phyloP scores from a whole-genome alignment of 2,797 vertebrate genomes.

The Decapterus maruadsi region DNA sequence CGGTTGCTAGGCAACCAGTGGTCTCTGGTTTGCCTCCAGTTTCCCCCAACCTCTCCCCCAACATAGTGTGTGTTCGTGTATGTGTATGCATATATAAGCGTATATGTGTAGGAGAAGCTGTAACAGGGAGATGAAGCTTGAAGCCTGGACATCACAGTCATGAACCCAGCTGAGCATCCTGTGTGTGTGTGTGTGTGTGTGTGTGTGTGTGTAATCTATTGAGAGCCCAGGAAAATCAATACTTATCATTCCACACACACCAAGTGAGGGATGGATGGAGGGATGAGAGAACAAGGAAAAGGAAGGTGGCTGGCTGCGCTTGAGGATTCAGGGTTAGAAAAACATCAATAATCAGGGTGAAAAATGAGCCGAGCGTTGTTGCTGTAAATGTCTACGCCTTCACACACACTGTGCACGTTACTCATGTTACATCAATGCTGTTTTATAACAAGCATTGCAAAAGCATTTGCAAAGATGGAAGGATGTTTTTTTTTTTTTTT shows the following conservation, averaged over 20 bases:
- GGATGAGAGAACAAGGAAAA: background rate
- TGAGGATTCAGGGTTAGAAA: constrained; percentile 52
- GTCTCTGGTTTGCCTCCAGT: constrained; percentile 86
- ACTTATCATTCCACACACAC: constrained; percentile 59
- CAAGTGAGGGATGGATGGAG: constrained; percentile 35
- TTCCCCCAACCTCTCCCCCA: constrained; percentile 29
- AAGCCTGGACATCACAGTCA: constrained; percentile 27
- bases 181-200: constrained; percentile 28
- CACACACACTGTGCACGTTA: constrained; percentile 12
- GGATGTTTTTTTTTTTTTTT: background rate
- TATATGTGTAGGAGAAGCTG: background rate
- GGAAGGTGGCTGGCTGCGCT: constrained; percentile 52
- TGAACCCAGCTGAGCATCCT: constrained; percentile 28
- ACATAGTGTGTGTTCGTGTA: no score
- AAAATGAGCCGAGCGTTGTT: constrained; percentile 42
- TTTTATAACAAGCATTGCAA: constrained; percentile 6
- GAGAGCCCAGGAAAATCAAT: constrained; percentile 60
- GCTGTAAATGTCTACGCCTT: constrained; percentile 22
- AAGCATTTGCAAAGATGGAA: background rate
- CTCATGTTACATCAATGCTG: constrained; percentile 4
- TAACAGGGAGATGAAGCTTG: constrained; percentile 17
- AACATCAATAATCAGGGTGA: constrained; percentile 53
- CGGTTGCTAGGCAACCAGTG: constrained; percentile 94
- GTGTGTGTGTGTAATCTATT: constrained; percentile 32
- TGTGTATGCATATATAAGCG: background rate